Percentiles rank a stretch among this genome's conserved stretches.
phyloP scores from a whole-genome alignment of 1,140 invertebrate species.

The Zaprionus lachaisei region DNA sequence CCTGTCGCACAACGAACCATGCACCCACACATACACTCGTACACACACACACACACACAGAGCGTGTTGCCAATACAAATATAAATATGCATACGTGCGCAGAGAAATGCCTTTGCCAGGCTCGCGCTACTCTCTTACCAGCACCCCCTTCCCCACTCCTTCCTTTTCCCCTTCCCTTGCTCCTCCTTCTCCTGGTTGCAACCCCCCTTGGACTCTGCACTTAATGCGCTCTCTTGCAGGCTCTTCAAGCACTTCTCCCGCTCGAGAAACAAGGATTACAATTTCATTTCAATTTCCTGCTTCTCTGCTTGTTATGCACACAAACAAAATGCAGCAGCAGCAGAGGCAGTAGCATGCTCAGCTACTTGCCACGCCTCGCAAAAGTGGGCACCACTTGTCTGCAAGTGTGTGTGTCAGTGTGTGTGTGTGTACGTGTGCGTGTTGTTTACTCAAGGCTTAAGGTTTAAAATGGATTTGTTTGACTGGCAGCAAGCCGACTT shows the following conservation, averaged over 20 bases:
- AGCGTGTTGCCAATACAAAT: constrained; percentile 24
- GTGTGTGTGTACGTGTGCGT: constrained; percentile 42
- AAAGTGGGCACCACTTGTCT: constrained; percentile 20
- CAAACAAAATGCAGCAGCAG: constrained; percentile 52
- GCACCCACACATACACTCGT: constrained; percentile 2
- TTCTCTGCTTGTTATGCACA: constrained; percentile 51
- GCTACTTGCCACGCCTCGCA: constrained; percentile 48
- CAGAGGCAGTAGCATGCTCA: constrained; percentile 29
- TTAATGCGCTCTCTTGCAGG: not conserved
- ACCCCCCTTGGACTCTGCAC: not conserved
- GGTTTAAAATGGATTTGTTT: constrained; percentile 77
- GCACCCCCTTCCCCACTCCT: too few species aligned
- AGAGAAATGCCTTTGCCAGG: constrained; percentile 12
- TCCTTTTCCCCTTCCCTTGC: not conserved
- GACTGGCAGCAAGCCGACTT: constrained; percentile 70
- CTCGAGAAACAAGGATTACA: constrained; percentile 71
- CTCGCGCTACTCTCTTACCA: too few species aligned
- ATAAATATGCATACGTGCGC: constrained; percentile 59
- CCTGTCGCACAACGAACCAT: constrained; percentile 6
- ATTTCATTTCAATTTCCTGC: constrained; percentile 74
- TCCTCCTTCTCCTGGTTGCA: too few species aligned
- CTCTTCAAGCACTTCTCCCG: constrained; percentile 34
- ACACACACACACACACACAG: constrained; percentile 6
- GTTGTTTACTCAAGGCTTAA: constrained; percentile 73
- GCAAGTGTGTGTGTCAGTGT: constrained; percentile 16